Evolutionary conservation across 2,888 invertebrate species (phyloP).

Genomic region (Epistrophe eligans): DNA sequence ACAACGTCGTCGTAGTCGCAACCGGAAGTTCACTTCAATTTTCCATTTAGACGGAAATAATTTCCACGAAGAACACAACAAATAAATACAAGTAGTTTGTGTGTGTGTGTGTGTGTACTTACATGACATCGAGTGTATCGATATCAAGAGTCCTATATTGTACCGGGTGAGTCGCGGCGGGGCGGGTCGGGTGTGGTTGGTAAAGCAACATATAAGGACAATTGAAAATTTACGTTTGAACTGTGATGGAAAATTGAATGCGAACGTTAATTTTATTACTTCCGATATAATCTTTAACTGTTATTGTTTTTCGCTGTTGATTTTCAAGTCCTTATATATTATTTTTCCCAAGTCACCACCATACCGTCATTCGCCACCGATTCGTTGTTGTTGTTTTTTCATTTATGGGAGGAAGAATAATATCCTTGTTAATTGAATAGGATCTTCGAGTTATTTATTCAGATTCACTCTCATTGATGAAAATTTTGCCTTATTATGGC

Average conservation of each 20-base stretch:
- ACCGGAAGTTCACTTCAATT: slow-evolving; percentile 61
- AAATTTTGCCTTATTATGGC: background rate
- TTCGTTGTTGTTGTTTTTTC: background rate
- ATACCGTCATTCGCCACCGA: background rate
- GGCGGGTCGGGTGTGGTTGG: background rate
- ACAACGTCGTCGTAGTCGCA: background rate
- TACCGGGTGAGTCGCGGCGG: no score
- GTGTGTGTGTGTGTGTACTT: background rate
- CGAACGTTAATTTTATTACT: slow-evolving; percentile 58
- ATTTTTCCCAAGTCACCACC: background rate
- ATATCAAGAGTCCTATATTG: background rate
- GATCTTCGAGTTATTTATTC: slow-evolving; percentile 31
- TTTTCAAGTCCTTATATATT: slow-evolving; percentile 19
- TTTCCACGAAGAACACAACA: slow-evolving; percentile 36
- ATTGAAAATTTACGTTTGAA: slow-evolving; percentile 62
- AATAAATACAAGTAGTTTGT: background rate
- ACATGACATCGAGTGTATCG: slow-evolving; percentile 5
- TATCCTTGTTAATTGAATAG: slow-evolving; percentile 53
- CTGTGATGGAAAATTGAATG: slow-evolving; percentile 63
- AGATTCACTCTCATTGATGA: background rate
- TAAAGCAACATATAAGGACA: slow-evolving; percentile 19
- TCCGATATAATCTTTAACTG: slow-evolving; percentile 48
- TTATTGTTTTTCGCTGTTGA: slow-evolving; percentile 15
- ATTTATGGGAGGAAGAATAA: slow-evolving; percentile 5
- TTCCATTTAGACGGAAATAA: slow-evolving; percentile 65